Evolutionary conservation across 2,113 vertebrate genomes (phyloP).

Genomic region (Microcebus murinus): DNA sequence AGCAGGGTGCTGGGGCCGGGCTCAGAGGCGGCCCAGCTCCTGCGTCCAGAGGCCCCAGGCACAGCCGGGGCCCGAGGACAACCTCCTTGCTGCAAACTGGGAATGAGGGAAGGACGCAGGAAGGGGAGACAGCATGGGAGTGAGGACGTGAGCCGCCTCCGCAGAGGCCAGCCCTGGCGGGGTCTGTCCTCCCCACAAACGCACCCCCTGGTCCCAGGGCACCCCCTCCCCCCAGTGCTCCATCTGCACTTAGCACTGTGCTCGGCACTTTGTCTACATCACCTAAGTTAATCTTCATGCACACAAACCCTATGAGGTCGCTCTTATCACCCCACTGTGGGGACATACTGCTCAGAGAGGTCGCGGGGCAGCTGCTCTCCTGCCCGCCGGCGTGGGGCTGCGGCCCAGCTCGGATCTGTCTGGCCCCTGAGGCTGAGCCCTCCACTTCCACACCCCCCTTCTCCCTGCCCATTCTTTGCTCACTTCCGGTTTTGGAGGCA

Average conservation of each 20-base stretch:
- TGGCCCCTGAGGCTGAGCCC: neutral
- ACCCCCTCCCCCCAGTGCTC: neutral
- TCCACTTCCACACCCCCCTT: neutral
- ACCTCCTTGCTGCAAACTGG: neutral
- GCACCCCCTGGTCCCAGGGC: neutral
- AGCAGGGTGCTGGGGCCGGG: neutral
- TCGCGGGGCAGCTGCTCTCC: too few species aligned
- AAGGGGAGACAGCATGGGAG: neutral
- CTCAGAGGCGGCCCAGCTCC: neutral
- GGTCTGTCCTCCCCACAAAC: neutral
- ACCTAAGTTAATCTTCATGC: neutral
- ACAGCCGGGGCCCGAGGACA: neutral
- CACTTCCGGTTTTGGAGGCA: neutral
- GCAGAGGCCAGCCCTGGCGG: neutral
- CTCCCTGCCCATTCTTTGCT: neutral
- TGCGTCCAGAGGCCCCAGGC: neutral
- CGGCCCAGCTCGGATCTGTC: accelerated
- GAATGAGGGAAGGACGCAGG: neutral
- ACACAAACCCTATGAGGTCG: neutral
- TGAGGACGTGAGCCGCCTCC: neutral
- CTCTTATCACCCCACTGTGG: neutral
- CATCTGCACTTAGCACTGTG: neutral
- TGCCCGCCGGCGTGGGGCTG: neutral
- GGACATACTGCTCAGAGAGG: neutral
- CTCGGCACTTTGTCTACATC: neutral